Evolutionary conservation across 1,140 invertebrate genomes (phyloP), one percentile per base, ranked within the genome.

Genomic region (Cardiocondyla obscurior): DNA sequence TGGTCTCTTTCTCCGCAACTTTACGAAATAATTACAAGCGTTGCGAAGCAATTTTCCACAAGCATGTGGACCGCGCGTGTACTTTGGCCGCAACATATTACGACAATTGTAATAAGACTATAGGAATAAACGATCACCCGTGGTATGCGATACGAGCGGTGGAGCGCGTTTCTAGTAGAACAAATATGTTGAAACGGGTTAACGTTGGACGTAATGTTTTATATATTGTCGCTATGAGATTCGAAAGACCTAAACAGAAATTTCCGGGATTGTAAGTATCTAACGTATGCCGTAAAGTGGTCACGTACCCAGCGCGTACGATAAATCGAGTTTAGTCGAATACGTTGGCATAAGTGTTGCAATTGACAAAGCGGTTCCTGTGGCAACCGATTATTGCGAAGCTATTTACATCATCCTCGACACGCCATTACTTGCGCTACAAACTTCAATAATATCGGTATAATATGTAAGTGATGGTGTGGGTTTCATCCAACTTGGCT

Each of bases 371-470:
- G 62, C 62, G 74, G 74, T 79, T 79, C 62, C 74, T 42, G 74
- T 53, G 64, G 62, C 60, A 79, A 30, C 46, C 74, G 62, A 79
- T 79, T 79, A 79, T 79, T 69, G 62, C 74, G n/a, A 79, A 79
- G 74, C 74, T 67, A 67, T 79, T 79, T 69, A 69, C 74, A 79
- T 79, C 74, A 69, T 55, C 49, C 33, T 53, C 49, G 62, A 79
- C 62, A 79, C 62, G 62, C 49, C 62, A 79, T 79, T 79, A 79
- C 74, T 79, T 79, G 74, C 74, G 62, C 74, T 39, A 42, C 62
- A 67, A 79, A 79, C 74, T 79, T 79, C 74, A 79, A 69, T 79
- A 79, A 79, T 79, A 79, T 79, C 74, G 33, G 33, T 79, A 79
- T 79, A 79, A 79, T 79, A 69, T 64, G 33, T 79, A 79, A 79